Percentiles rank a stretch among this genome's conserved stretches.
Evolutionary conservation across 37 sponge, comb jelly and placozoan genomes (phyloP).

Genomic region (Dysidea cf. avara): DNA sequence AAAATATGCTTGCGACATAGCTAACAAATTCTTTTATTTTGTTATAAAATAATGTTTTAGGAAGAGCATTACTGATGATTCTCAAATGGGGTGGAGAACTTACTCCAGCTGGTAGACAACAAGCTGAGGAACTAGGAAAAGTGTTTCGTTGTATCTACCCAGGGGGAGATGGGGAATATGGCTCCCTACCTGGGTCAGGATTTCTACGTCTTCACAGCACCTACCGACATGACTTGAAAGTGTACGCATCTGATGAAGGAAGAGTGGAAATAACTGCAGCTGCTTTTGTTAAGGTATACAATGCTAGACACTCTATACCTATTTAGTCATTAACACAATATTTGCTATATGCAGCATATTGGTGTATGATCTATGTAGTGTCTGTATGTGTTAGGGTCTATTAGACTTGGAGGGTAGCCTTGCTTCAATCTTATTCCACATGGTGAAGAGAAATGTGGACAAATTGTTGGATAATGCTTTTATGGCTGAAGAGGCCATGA

Average conservation of each 20-base stretch:
- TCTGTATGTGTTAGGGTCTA: slow-evolving; percentile 58
- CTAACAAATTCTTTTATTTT: no score
- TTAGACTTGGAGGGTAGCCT: slow-evolving; percentile 88
- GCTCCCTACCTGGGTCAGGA: slow-evolving; percentile 78
- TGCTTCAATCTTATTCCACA: slow-evolving; percentile 78
- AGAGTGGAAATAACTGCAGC: slow-evolving; percentile 95
- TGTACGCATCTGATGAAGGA: slow-evolving; percentile 96
- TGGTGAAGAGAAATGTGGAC: slow-evolving; percentile 72
- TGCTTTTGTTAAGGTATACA: slow-evolving; percentile 92
- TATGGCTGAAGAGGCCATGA: slow-evolving; percentile 61
- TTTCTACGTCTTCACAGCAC: slow-evolving; percentile 95
- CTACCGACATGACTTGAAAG: slow-evolving; percentile 92
- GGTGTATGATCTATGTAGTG: no score
- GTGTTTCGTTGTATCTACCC: slow-evolving; percentile 91
- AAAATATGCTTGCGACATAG: no score
- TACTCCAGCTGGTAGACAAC: slow-evolving; percentile 71
- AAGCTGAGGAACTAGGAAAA: slow-evolving; percentile 86
- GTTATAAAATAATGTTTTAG: no score
- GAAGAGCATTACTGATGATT: slow-evolving; percentile 71
- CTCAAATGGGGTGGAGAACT: slow-evolving; percentile 97
- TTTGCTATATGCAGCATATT: no score
- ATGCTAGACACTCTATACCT: no score
- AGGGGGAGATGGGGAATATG: slow-evolving; percentile 82
- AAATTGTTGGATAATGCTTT: slow-evolving; percentile 82
- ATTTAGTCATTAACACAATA: no score